Base-by-base conservation (phyloP, 2,888 invertebrate species). In the Marasmarcha lunaedactyla region DNA sequence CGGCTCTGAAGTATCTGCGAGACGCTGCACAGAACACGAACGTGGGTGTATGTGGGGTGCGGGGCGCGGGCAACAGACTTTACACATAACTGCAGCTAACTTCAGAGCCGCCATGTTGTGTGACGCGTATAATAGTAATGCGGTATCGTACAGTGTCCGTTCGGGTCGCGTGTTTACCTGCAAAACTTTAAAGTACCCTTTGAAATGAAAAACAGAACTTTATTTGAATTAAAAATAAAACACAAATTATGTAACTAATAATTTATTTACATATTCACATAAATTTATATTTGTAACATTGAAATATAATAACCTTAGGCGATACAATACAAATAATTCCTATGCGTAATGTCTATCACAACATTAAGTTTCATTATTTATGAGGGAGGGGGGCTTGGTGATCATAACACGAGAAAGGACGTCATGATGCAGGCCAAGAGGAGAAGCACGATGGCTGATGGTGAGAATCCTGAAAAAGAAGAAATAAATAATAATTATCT, bases 251-350 rank as follows among this genome's bases (percentile, higher is more conserved):
- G 71, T 77, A 81, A 78, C 77, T 78, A 76, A 72, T 71, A 63
- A 62, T 81, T 72, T 81, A 81, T 81, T 78, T 81, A 81, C 81
- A 81, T 79, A 79, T 78, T 77, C 78, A 79, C 78, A 78, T 78
- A 63, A 68, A 69, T 56, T 67, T 57, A 62, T 69, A 61, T 73
- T 57, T 63, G 70, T 68, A 81, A 79, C 77, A 74, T 76, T 72
- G 56, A 77, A 72, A 71, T 72, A 74, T 63, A 55, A 67, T 54
- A 51, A 54, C 63, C 63, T 67, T 65, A 70, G 40, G 49, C 60
- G 12, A n/a, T 71, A 20, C 4, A 71, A 54, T 69, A 69, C 62
- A 68, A 65, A 63, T 61, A 65, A 63, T 54, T 67, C 57, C 55
- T 55, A 54, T 52, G 47, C 54, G 60, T 58, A 57, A 53, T 58